These are phyloP conservation scores for Rhabdornis inornatus DNA, from an alignment of 2,113 vertebrate genomes.

Conservation along the genomic window DNA sequence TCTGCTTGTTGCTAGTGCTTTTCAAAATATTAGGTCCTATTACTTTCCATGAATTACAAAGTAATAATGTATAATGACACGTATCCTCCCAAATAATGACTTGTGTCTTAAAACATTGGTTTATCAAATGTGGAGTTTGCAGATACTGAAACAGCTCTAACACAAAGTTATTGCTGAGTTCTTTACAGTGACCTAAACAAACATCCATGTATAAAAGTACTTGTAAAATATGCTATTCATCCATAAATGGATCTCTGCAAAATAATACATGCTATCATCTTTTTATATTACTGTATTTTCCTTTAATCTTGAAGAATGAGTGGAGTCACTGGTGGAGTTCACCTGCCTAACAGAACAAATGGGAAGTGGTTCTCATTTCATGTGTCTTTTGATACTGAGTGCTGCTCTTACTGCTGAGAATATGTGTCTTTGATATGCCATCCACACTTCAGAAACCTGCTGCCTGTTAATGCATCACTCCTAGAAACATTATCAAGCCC, in stretches of 20 bases:
- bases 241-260: background rate
- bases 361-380: background rate
- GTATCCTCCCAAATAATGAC: background rate
- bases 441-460: background rate
- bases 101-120: background rate
- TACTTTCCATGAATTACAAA: background rate
- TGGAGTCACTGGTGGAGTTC: background rate
- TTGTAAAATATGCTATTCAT: background rate
- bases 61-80: background rate
- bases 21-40: background rate
- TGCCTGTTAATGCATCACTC: background rate
- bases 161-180: background rate
- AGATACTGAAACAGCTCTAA: background rate
- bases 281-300: background rate
- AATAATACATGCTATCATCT: background rate
- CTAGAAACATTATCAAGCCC: background rate
- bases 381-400: background rate
- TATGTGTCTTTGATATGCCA: background rate
- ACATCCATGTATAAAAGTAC: background rate
- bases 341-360: background rate
- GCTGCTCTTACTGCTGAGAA: background rate
- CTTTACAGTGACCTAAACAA: background rate
- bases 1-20: background rate
- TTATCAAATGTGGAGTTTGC: background rate
- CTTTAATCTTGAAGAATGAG: constrained; percentile 12